Evolutionary conservation across 2,888 invertebrate species (phyloP).

Genomic region (Linnaemya tessellans): DNA sequence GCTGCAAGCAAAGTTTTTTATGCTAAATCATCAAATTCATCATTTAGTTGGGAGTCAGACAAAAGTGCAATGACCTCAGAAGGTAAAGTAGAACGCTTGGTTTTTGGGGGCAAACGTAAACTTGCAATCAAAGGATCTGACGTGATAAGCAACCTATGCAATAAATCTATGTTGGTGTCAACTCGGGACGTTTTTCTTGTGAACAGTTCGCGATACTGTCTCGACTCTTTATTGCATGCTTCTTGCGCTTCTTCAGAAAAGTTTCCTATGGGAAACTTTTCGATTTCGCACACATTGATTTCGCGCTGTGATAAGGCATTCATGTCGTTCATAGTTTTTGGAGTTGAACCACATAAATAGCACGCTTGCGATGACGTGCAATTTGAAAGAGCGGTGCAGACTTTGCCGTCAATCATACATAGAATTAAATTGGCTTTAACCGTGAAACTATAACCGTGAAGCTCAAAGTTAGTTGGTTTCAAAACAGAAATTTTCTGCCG

Average conservation of each 20-base stretch:
- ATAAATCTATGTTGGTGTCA: background rate
- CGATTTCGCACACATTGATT: background rate
- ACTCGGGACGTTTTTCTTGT: background rate
- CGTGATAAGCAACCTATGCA: too few relatives aligned
- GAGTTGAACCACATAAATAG: conserved; percentile 11
- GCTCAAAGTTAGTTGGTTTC: too few relatives aligned
- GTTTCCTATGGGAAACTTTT: background rate
- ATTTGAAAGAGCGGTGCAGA: conserved; percentile 11
- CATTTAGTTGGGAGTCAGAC: too few relatives aligned
- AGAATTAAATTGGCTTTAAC: background rate
- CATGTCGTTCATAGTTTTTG: conserved; percentile 11
- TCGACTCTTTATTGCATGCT: conserved; percentile 1
- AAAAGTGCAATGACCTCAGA: too few relatives aligned
- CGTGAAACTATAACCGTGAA: too few relatives aligned
- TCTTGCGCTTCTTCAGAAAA: conserved; percentile 9
- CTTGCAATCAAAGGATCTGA: too few relatives aligned
- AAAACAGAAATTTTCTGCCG: too few relatives aligned
- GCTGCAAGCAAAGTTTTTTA: too few relatives aligned
- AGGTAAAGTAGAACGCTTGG: too few relatives aligned
- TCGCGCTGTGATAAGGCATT: conserved; percentile 9
- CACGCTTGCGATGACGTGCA: conserved; percentile 5
- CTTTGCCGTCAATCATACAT: conserved; percentile 11
- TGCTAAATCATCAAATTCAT: too few relatives aligned
- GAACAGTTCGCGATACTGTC: background rate
- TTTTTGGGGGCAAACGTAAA: too few relatives aligned